phyloP scores from a whole-genome alignment of 1,140 invertebrate genomes.

The Brachionus manjavacas region DNA sequence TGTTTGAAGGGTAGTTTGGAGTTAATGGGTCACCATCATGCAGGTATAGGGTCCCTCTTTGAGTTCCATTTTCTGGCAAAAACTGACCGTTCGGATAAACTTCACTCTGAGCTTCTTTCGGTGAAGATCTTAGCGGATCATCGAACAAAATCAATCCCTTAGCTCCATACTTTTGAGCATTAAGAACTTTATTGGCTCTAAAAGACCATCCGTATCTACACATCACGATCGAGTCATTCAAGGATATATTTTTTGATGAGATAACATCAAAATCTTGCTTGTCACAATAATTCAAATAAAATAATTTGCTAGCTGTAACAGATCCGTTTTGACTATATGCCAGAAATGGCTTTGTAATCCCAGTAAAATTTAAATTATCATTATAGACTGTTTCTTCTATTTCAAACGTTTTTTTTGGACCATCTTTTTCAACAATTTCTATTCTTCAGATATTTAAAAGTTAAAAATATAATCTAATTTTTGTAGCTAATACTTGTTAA shows the following conservation, averaged over 20 bases:
- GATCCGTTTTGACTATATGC: constrained; percentile 22
- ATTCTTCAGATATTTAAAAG: background rate
- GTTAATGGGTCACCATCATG: constrained; percentile 60
- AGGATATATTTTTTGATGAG: background rate
- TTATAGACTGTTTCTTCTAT: constrained; percentile 25
- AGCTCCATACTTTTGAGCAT: constrained; percentile 53
- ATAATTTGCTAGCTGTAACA: background rate
- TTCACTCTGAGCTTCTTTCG: constrained; percentile 45
- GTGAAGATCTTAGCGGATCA: constrained; percentile 60
- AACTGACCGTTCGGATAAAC: constrained; percentile 59
- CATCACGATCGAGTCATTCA: background rate
- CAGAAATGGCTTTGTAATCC: constrained; percentile 14
- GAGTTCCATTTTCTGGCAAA: constrained; percentile 58
- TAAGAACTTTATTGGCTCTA: background rate
- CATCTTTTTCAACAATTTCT: background rate
- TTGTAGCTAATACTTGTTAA: background rate
- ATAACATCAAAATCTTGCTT: background rate
- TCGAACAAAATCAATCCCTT: constrained; percentile 59
- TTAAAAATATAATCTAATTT: background rate
- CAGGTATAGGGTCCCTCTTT: constrained; percentile 53
- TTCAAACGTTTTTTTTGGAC: background rate
- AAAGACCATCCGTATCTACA: constrained; percentile 14
- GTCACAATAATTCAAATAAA: constrained; percentile 5
- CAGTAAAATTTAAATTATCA: background rate
- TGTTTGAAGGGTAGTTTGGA: constrained; percentile 57